Percentiles rank a stretch among this genome's conserved stretches.
These are phyloP conservation scores for Caenorhabditis sp. DNA, from an alignment of 2,888 invertebrate genomes.

Conservation along the genomic window DNA sequence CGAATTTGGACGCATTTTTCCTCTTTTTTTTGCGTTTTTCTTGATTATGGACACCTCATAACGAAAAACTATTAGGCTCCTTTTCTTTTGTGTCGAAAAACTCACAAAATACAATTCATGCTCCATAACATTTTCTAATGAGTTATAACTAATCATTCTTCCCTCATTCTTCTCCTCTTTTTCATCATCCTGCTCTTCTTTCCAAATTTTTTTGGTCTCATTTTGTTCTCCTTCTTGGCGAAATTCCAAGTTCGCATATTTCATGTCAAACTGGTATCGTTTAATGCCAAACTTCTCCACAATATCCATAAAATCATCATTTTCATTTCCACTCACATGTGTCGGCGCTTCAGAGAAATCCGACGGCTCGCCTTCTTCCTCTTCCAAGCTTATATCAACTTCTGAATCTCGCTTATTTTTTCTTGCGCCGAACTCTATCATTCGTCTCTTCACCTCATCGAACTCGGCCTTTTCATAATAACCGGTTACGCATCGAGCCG, in stretches of 20 bases:
- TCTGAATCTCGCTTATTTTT: too few species aligned
- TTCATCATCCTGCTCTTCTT: background rate
- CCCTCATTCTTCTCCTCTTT: background rate
- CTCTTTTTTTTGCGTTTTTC: too few species aligned
- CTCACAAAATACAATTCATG: background rate
- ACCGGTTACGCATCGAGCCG: background rate
- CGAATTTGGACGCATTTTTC: too few species aligned
- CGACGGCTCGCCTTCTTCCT: conserved; percentile 4
- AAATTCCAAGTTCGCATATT: background rate
- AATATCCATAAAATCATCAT: background rate
- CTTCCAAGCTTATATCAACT: background rate
- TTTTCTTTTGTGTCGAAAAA: too few species aligned
- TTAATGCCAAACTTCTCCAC: background rate
- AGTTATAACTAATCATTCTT: background rate
- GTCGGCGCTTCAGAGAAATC: conserved; percentile 8
- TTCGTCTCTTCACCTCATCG: too few species aligned
- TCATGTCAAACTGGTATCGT: background rate
- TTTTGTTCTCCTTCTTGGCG: too few species aligned
- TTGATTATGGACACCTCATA: too few species aligned
- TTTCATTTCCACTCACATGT: background rate
- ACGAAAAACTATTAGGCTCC: too few species aligned
- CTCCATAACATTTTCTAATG: background rate
- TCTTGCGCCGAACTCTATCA: too few species aligned
- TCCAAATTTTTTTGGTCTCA: background rate
- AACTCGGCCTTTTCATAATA: too few species aligned